Evolutionary conservation across 1,140 invertebrate genomes (phyloP).

Genomic region (Papilio polytes): DNA sequence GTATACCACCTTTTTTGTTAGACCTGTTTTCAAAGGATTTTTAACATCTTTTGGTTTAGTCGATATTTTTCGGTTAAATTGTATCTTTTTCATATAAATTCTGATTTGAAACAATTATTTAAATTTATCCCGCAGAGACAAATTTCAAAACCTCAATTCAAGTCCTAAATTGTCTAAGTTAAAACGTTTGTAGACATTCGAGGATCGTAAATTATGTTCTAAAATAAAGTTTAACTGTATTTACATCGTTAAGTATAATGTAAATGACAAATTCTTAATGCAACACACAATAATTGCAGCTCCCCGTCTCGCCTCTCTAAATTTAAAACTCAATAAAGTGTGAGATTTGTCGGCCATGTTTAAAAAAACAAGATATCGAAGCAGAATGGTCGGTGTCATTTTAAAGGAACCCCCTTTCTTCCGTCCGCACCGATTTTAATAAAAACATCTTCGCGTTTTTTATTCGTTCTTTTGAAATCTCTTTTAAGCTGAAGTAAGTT

Average conservation of each 20-base stretch:
- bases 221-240: slow-evolving; percentile 33
- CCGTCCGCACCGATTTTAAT: slow-evolving; percentile 74
- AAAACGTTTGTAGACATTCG: slow-evolving; percentile 5
- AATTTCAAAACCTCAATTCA: neutral
- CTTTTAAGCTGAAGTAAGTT: slow-evolving; percentile 77
- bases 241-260: slow-evolving; percentile 41
- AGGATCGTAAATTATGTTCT: slow-evolving; percentile 31
- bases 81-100: neutral
- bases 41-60: neutral
- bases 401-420: slow-evolving; percentile 71
- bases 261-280: slow-evolving; percentile 49
- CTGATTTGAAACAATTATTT: neutral
- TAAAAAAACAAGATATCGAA: slow-evolving; percentile 57
- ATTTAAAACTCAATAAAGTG: slow-evolving; percentile 75
- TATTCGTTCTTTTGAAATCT: slow-evolving; percentile 80
- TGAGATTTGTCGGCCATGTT: slow-evolving; percentile 70
- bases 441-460: slow-evolving; percentile 76
- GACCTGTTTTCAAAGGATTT: too few species aligned
- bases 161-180: slow-evolving; percentile 31
- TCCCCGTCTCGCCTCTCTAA: slow-evolving; percentile 45
- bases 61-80: neutral
- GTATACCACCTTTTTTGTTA: too few species aligned
- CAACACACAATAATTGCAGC: slow-evolving; percentile 45
- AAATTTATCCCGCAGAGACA: neutral
- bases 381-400: slow-evolving; percentile 64